Conservation (phyloP, 1,140 invertebrate genomes). For the Drosophila suzukii region DNA sequence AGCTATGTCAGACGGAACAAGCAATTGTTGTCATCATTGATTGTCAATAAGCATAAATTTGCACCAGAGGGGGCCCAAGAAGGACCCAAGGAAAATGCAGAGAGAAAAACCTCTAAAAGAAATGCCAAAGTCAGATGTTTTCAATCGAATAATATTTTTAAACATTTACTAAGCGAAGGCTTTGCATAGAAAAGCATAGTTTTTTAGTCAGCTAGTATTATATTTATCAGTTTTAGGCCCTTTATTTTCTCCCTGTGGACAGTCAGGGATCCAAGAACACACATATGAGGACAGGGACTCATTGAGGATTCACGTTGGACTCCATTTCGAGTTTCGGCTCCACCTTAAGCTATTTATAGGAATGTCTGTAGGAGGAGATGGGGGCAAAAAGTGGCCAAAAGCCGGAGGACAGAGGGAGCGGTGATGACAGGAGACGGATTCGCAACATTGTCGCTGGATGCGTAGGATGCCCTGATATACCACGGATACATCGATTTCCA, state of each 20-base stretch:
- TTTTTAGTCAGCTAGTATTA: too few relatives aligned
- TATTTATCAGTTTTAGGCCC: not conserved
- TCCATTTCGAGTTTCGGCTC: slow-evolving; percentile 8
- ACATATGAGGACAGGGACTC: slow-evolving; percentile 5
- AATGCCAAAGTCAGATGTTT: too few relatives aligned
- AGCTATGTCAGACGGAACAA: slow-evolving; percentile 71
- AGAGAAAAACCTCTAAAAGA: not conserved
- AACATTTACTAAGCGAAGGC: too few relatives aligned
- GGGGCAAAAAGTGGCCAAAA: not conserved
- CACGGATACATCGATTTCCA: slow-evolving; percentile 24
- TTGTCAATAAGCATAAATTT: slow-evolving; percentile 84
- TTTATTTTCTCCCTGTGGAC: not conserved
- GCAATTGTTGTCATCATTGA: slow-evolving; percentile 84
- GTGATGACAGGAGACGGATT: slow-evolving; percentile 39
- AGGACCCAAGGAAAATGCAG: not conserved
- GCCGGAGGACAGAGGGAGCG: too few relatives aligned
- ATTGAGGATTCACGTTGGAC: slow-evolving; percentile 19
- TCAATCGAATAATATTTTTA: too few relatives aligned
- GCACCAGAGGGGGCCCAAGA: slow-evolving; percentile 69
- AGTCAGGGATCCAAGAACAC: not conserved
- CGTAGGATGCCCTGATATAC: slow-evolving; percentile 29
- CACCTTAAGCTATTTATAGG: slow-evolving; percentile 38
- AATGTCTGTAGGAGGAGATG: slow-evolving; percentile 14
- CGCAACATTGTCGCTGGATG: slow-evolving; percentile 32
- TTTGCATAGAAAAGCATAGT: too few relatives aligned